Conservation (phyloP, 2,888 invertebrate species). For the Archaeoteleia sp. region DNA sequence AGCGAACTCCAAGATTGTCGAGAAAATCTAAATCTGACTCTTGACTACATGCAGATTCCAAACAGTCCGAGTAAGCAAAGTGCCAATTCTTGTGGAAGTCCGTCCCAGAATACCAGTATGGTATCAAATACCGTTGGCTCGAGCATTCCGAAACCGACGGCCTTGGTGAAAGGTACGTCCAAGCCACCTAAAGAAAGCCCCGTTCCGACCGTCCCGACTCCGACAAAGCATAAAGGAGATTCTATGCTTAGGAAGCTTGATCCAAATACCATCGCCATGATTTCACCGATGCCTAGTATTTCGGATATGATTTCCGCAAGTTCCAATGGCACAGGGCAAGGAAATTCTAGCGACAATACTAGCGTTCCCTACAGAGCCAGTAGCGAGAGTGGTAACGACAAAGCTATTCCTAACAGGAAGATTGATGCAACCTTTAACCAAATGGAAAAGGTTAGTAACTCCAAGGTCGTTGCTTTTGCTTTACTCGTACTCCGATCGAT, state of each 20-base stretch:
- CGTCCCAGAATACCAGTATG: constrained; percentile 42
- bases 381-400: constrained; percentile 82
- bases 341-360: constrained; percentile 82
- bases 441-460: constrained; percentile 74
- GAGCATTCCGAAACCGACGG: constrained; percentile 93
- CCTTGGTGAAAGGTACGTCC: constrained; percentile 92
- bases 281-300: constrained; percentile 85
- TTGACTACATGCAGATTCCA: constrained; percentile 21
- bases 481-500: constrained; percentile 3
- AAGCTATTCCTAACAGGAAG: constrained; percentile 77
- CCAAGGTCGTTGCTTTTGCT: no score
- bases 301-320: constrained; percentile 82
- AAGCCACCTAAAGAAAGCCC: constrained; percentile 80
- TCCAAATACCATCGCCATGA: constrained; percentile 76
- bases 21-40: not conserved
- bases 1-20: constrained; percentile 4
- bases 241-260: constrained; percentile 68
- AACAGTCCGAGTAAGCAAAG: constrained; percentile 28
- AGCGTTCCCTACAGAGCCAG: constrained; percentile 85
- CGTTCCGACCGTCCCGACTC: constrained; percentile 75
- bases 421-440: constrained; percentile 75
- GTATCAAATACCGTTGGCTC: constrained; percentile 73
- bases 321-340: constrained; percentile 79
- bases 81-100: constrained; percentile 32
- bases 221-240: constrained; percentile 75